Evolutionary conservation across 1,140 invertebrate genomes (phyloP), one percentile per base, ranked within the genome.

Genomic region (Globodera ellingtonae): DNA sequence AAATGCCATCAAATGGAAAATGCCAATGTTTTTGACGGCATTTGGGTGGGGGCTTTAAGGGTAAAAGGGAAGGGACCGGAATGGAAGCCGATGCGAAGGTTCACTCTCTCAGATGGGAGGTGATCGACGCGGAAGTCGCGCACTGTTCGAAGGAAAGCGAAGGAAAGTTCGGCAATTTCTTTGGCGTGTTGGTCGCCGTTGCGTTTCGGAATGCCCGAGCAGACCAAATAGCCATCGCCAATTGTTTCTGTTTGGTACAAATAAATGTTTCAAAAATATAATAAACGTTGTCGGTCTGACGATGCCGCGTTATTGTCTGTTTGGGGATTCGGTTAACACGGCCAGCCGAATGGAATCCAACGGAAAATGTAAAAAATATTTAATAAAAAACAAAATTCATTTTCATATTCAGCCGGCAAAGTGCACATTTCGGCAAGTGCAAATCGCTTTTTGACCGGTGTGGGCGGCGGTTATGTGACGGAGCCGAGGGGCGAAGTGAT

Each of bases 161-260:
- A 67, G 4, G 84, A 74, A 50, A 85, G 70, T 46, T 85, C 78
- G 13, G 91, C 90, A 81, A 98, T 96, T 91, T 98, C 95, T 44
- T 95, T 95, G 0, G 95, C 95, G 90, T 98, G 96, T 74, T 92
- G 92, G 86, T 95, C 93, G 56, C 93, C 94, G 90, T 98, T 98
- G 86, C 93, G 92, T 67, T 96, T 92, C 13, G 81, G 77, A 21
- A 81, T 82, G 48, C 77, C 81, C 8, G 91, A 92, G n/a, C 92
- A 91, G 18, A 92, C 92, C 91, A 98, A 96, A 90, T 98, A 98
- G 5, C 95, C 95, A 89, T 98, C 96, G 0, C 95, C 95, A 83
- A 98, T 97, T 9, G 96, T 98, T 91, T 98, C 95, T 13, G 56
- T 3, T 3, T 5, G 56, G 56, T 10, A 91, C n/a, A n/a, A 44